These are phyloP conservation scores for Seira ritae DNA, from an alignment of 2,888 invertebrate genomes.

Conservation along the genomic window DNA sequence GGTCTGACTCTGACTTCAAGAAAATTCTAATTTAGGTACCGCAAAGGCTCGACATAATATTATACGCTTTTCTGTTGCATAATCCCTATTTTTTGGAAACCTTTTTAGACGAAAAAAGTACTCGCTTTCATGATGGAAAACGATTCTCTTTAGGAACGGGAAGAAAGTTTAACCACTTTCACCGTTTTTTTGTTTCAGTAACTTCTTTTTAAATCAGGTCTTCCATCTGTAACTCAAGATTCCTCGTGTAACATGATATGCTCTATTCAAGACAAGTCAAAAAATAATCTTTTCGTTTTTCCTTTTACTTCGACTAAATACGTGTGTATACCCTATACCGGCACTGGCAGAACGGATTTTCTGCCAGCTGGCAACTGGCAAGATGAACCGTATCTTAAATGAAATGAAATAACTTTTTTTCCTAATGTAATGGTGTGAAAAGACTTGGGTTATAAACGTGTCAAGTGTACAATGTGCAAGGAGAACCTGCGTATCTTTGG, in stretches of 20 bases:
- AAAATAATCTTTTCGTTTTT: neutral
- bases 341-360: neutral
- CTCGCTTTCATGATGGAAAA: neutral
- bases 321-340: neutral
- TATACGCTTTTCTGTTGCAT: neutral
- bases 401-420: conserved; percentile 3
- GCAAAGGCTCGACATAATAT: neutral
- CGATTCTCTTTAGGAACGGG: neutral
- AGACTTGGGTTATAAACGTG: conserved; percentile 30
- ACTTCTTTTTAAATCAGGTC: too few species aligned
- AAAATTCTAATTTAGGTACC: conserved; percentile 3
- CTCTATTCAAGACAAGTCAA: too few species aligned
- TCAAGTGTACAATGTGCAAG: conserved; percentile 32
- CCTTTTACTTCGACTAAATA: neutral
- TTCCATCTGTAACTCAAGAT: neutral
- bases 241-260: neutral
- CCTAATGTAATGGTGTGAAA: conserved; percentile 19
- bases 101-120: neutral
- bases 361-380: conserved; percentile 2
- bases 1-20: neutral
- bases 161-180: neutral
- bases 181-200: neutral
- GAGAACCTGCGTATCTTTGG: neutral
- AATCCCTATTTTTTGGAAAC: neutral
- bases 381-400: neutral